Evolutionary conservation across 1,140 invertebrate species (phyloP).

Genomic region (Fopius arisanus): DNA sequence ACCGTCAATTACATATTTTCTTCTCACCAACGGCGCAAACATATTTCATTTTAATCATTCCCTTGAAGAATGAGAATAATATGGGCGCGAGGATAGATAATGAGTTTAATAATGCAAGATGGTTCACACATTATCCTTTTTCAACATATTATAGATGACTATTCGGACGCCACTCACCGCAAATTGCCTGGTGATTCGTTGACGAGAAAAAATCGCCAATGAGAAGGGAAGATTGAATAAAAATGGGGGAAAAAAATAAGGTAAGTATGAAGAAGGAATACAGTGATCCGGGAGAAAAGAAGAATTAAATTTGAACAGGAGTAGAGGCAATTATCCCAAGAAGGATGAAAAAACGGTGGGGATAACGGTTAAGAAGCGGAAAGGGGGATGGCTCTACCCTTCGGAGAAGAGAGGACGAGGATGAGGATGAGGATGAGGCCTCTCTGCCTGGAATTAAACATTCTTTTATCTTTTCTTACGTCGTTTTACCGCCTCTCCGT

Average conservation of each 20-base stretch:
- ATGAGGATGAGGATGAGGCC: too few species aligned
- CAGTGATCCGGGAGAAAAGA: conserved; percentile 7
- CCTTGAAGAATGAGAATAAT: not conserved
- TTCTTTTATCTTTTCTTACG: conserved; percentile 57
- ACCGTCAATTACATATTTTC: not conserved
- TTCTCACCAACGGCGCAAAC: not conserved
- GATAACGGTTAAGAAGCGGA: conserved; percentile 44
- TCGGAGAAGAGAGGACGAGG: conserved; percentile 31
- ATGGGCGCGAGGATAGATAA: not conserved
- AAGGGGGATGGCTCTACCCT: conserved; percentile 35
- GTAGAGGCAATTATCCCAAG: conserved; percentile 47
- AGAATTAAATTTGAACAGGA: conserved; percentile 54
- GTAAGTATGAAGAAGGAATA: conserved; percentile 17
- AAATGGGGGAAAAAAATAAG: not conserved
- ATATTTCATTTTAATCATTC: not conserved
- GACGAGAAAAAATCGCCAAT: conserved; percentile 4
- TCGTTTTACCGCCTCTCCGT: conserved; percentile 43
- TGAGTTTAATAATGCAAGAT: not conserved
- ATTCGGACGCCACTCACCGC: not conserved
- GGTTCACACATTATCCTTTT: not conserved
- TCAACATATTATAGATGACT: not conserved
- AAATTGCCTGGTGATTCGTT: conserved; percentile 1
- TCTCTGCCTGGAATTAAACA: conserved; percentile 56
- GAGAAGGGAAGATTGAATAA: not conserved
- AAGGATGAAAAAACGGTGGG: conserved; percentile 44